These are phyloP conservation scores for Megaustenia siamemsis DNA, from an alignment of 2,888 invertebrate genomes.

Conservation along the genomic window DNA sequence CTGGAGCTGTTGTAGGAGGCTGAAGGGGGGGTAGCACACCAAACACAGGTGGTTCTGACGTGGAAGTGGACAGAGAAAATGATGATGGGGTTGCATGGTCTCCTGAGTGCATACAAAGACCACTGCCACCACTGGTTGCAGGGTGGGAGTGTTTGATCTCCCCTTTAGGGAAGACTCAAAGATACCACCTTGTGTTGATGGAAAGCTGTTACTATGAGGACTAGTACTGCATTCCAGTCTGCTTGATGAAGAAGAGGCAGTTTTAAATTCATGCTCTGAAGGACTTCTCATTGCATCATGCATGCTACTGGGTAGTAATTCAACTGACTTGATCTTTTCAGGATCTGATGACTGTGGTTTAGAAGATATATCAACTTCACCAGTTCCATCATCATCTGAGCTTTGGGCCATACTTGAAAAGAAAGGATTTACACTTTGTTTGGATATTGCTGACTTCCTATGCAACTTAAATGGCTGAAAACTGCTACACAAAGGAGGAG, in stretches of 20 bases:
- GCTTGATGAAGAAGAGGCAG: background rate
- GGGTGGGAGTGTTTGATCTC: background rate
- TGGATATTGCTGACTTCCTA: slow-evolving; percentile 17
- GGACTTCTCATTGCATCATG: background rate
- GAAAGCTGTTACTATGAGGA: background rate
- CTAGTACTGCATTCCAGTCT: background rate
- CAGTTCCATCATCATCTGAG: slow-evolving; percentile 39
- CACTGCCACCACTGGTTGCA: background rate
- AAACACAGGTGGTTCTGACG: background rate
- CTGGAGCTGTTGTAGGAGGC: background rate
- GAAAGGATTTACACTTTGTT: slow-evolving; percentile 30
- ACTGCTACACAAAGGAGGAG: slow-evolving; percentile 6
- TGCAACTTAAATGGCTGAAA: slow-evolving; percentile 44
- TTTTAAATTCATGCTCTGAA: background rate
- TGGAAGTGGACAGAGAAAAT: background rate
- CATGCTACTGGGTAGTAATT: background rate
- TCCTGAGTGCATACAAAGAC: background rate
- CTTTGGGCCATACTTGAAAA: slow-evolving; percentile 36
- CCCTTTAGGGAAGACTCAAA: background rate
- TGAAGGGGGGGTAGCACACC: slow-evolving; percentile 9
- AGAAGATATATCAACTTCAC: background rate
- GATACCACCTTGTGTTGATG: background rate
- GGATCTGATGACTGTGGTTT: background rate
- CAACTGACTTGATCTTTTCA: background rate
- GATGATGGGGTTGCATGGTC: background rate